Percentiles rank a stretch among this genome's conserved stretches.
These are phyloP conservation scores for Podabrus alpinus DNA, from an alignment of 2,888 invertebrate genomes.

Conservation along the genomic window DNA sequence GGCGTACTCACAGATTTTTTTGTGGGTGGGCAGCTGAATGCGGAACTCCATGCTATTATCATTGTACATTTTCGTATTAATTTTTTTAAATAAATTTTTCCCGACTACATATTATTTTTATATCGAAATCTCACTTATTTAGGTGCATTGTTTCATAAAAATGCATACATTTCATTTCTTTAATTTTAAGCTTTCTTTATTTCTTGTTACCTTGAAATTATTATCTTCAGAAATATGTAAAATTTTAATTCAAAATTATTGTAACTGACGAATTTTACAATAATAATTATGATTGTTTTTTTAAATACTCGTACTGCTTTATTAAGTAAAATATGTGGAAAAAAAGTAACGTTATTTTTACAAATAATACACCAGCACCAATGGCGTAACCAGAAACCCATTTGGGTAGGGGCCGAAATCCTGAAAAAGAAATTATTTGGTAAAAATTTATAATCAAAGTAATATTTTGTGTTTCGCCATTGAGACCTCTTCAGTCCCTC, in stretches of 20 bases:
- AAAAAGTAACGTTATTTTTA: background rate
- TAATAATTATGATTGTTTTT: background rate
- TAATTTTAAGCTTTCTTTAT: background rate
- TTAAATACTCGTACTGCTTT: background rate
- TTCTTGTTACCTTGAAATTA: background rate
- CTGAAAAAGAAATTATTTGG: too few species aligned
- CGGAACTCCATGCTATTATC: background rate
- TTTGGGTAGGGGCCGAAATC: too few species aligned
- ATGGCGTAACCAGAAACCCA: too few species aligned
- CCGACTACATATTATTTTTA: background rate
- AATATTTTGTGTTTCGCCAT: too few species aligned
- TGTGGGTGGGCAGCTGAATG: background rate
- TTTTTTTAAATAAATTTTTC: background rate
- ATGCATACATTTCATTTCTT: background rate
- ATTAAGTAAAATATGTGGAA: background rate
- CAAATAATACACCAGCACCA: too few species aligned
- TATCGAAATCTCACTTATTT: background rate
- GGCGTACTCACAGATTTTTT: background rate
- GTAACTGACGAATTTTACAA: background rate
- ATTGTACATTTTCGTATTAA: background rate
- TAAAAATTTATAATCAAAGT: too few species aligned
- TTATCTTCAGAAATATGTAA: background rate
- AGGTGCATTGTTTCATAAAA: background rate
- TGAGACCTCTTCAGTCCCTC: too few species aligned
- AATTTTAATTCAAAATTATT: background rate